Evolutionary conservation across 2,888 invertebrate species (phyloP).

Genomic region (Andrena bucephala): DNA sequence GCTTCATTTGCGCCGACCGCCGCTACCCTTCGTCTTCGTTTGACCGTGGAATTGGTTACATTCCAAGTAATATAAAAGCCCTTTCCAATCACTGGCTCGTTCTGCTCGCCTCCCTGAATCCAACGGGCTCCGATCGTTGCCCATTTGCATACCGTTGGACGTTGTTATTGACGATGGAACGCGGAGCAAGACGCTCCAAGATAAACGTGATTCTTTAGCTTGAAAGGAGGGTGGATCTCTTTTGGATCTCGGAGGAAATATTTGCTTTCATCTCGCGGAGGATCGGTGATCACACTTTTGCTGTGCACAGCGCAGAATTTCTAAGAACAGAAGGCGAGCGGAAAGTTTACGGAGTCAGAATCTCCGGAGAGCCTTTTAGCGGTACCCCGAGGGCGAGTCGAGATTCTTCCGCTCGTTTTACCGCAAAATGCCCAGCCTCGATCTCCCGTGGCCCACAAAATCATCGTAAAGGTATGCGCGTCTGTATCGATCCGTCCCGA

Average conservation of each 20-base stretch:
- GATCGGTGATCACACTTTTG: no score
- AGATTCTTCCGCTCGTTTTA: conserved; percentile 3
- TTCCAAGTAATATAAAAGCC: conserved; percentile 64
- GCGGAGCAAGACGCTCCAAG: no score
- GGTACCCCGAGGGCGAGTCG: not conserved
- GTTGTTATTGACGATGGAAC: not conserved
- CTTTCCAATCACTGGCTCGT: conserved; percentile 31
- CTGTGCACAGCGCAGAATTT: no score
- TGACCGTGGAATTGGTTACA: conserved; percentile 70
- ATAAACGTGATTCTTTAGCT: no score
- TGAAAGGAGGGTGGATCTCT: no score
- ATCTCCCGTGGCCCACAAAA: not conserved
- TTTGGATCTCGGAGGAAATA: no score
- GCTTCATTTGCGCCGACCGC: conserved; percentile 66
- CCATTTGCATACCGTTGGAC: conserved; percentile 50
- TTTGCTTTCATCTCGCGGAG: no score
- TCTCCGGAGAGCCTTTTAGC: not conserved
- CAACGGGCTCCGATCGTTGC: conserved; percentile 27
- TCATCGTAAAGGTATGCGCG: conserved; percentile 16
- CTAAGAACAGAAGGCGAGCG: not conserved
- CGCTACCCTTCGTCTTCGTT: conserved; percentile 42
- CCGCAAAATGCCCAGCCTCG: not conserved
- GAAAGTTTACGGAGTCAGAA: not conserved
- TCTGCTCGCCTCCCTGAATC: conserved; percentile 28
- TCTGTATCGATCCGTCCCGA: conserved; percentile 16